A percentile compares a stretch with the other conserved stretches of the same genome.
These are phyloP conservation scores for Melanerpes aurifrons DNA, from an alignment of 2,113 vertebrate genomes.

Conservation along the genomic window DNA sequence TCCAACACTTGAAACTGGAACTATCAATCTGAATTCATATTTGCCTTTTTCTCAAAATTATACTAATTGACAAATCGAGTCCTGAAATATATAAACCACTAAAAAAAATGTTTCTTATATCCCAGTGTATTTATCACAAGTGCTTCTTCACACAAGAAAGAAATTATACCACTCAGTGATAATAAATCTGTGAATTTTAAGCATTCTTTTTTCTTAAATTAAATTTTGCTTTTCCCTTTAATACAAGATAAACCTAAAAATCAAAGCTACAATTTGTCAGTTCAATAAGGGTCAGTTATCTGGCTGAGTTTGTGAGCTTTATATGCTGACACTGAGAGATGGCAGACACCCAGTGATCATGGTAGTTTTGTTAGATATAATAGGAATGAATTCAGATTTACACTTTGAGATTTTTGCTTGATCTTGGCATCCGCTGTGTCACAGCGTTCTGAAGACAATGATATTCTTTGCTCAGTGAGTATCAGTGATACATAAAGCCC, in stretches of 20 bases:
- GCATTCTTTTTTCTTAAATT: neutral
- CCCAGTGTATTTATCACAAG: neutral
- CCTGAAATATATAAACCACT: neutral
- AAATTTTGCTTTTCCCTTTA: neutral
- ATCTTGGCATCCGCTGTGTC: neutral
- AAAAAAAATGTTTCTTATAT: neutral
- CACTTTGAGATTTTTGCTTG: neutral
- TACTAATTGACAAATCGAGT: neutral
- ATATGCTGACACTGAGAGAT: neutral
- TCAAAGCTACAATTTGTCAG: neutral
- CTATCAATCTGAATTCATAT: neutral
- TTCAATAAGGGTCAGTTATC: neutral
- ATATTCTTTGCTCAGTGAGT: neutral
- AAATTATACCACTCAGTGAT: fast-evolving
- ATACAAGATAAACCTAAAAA: neutral
- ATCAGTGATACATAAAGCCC: neutral
- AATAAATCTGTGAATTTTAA: neutral
- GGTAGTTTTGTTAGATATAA: neutral
- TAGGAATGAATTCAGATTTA: neutral
- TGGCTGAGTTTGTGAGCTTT: neutral
- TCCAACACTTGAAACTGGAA: neutral
- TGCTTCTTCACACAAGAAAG: neutral
- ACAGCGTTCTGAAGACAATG: neutral
- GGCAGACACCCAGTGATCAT: neutral
- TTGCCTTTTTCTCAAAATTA: neutral